These are phyloP conservation scores for Rhynchophorus ferrugineus DNA, from an alignment of 1,140 invertebrate genomes.

Conservation along the genomic window DNA sequence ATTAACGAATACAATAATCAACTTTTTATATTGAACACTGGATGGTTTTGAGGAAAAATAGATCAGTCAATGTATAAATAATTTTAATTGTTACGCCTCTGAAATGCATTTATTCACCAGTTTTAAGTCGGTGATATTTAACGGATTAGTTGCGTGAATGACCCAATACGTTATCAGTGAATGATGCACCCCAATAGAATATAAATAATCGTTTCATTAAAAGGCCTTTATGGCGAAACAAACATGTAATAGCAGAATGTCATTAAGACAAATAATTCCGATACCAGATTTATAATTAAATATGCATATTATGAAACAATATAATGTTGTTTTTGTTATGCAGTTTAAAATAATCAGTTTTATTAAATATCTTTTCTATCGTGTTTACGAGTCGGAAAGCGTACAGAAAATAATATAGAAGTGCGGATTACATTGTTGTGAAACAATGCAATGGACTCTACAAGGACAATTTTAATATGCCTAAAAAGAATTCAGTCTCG, in stretches of 20 bases:
- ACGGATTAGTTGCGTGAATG: no score
- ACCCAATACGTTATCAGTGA: not conserved
- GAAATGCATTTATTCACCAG: no score
- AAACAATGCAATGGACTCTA: constrained; percentile 14
- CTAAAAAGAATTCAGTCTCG: no score
- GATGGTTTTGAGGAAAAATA: no score
- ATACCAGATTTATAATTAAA: constrained; percentile 17
- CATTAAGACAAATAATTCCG: constrained; percentile 11
- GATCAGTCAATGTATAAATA: no score
- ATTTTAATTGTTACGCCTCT: no score
- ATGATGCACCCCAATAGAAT: not conserved
- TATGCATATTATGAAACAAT: constrained; percentile 13
- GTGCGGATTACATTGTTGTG: constrained; percentile 8
- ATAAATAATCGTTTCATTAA: not conserved
- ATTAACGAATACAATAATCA: no score
- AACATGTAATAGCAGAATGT: constrained; percentile 13
- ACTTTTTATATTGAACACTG: no score
- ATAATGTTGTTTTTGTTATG: constrained; percentile 20
- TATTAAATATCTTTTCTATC: constrained; percentile 11
- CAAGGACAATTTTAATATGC: constrained; percentile 11
- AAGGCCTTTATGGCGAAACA: not conserved
- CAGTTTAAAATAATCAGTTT: constrained; percentile 15
- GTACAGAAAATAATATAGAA: not conserved
- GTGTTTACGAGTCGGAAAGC: constrained; percentile 12
- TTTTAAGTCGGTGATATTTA: no score